Evolutionary conservation across 2,113 vertebrate species (phyloP), one percentile per base, ranked within the genome.

Genomic region (Candoia aspera): DNA sequence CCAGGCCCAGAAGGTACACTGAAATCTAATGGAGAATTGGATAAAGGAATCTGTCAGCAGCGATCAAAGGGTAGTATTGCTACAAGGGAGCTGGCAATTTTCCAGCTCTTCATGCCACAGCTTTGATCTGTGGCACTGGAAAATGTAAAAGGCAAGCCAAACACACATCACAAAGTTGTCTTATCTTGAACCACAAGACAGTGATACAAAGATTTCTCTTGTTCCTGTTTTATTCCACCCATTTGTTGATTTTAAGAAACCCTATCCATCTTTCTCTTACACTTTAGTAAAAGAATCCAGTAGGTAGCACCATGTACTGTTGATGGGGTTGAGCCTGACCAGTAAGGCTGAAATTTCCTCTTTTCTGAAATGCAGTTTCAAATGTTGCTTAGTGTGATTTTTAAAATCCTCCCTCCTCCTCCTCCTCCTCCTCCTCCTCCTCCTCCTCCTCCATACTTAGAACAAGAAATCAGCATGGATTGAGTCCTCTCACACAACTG

Each of bases 81-180:
- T 55, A 91, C 85, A 94, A 94, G 86, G 93, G 88, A 92, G 85
- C 93, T 90, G 93, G 93, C 84, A 92, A 91, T 96, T 94, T 95
- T 94, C 92, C 91, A 93, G 90, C 93, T 93, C 91, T 83, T 54
- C 0, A 37, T 92, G 94, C 95, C 94, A 93, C 26, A 29, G 92
- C 96, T 97, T 97, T 97, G 96, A 97, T 97, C 95, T 94, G 79
- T 90, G 92, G 91, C 92, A 94, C 84, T 92, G 95, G 92, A 13
- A 95, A 95, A 96, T 95, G 94, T 89, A 94, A 93, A 95, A 93
- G 90, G 90, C 91, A 94, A 87, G 62, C 60, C 96, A 95, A 95
- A 91, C 95, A 60, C 92, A 95, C 95, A 97, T 96, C 95, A 96
- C 42, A 95, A 95, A 94, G 95, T 88, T 90, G 90, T 89, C 91